A percentile compares a stretch with the other conserved stretches of the same genome.
phyloP scores from a whole-genome alignment of 2,797 vertebrate species.

The Bradypodion ventrale region DNA sequence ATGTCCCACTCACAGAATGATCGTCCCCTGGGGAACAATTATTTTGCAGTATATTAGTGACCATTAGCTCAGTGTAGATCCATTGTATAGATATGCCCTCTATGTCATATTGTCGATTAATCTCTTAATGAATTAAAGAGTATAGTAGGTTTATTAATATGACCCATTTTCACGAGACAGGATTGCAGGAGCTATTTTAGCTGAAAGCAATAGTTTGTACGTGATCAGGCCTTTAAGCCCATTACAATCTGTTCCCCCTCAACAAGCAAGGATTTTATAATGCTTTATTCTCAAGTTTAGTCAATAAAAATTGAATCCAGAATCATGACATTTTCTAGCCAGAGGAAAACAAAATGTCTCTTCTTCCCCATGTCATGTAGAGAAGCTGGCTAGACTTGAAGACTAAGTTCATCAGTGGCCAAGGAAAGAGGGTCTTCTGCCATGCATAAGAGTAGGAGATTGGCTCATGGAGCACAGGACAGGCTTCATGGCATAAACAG shows the following conservation, averaged over 20 bases:
- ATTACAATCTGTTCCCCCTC: too few species aligned
- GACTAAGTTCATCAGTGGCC: too few species aligned
- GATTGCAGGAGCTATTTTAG: not conserved
- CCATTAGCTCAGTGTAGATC: not conserved
- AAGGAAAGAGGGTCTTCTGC: too few species aligned
- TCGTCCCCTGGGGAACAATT: not conserved
- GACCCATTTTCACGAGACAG: not conserved
- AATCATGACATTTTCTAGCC: not conserved
- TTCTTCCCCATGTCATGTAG: not conserved
- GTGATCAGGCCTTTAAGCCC: too few species aligned
- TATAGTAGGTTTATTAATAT: not conserved
- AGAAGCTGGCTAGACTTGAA: not conserved
- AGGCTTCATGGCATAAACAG: too few species aligned
- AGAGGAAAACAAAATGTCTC: not conserved
- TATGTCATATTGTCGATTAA: not conserved
- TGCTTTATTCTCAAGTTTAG: not conserved
- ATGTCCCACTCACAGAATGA: not conserved
- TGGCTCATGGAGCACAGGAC: too few species aligned
- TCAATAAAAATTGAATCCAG: not conserved
- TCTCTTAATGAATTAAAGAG: not conserved
- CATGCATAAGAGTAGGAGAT: too few species aligned
- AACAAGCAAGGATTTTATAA: too few species aligned
- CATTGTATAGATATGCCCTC: too few species aligned
- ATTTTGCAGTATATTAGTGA: too few species aligned
- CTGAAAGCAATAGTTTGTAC: not conserved